Evolutionary conservation across 2,888 invertebrate species (phyloP).

Genomic region (Sphinx pinastri): DNA sequence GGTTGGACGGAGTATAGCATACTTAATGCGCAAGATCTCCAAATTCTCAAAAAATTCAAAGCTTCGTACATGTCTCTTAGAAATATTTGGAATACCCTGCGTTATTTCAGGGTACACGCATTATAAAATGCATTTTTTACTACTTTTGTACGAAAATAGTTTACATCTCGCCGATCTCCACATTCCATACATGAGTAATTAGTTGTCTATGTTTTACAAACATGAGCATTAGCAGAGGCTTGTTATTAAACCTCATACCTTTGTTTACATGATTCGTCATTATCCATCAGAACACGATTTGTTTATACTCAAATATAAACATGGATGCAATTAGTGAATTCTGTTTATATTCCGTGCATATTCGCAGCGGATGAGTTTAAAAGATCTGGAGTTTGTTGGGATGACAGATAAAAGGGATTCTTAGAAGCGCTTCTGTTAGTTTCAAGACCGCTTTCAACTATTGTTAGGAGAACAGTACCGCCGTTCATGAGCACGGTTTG

Average conservation of each 20-base stretch:
- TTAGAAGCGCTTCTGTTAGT: not conserved
- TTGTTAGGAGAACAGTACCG: slow-evolving; percentile 11
- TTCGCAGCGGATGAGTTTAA: slow-evolving; percentile 11
- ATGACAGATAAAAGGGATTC: slow-evolving; percentile 22
- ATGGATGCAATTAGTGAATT: slow-evolving; percentile 29
- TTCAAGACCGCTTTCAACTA: slow-evolving; percentile 8
- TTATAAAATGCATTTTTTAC: no score
- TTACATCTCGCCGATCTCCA: not conserved
- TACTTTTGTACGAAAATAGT: no score
- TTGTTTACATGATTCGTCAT: slow-evolving; percentile 35
- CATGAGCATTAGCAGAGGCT: not conserved
- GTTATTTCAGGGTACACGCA: no score
- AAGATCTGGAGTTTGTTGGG: slow-evolving; percentile 18
- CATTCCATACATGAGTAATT: not conserved
- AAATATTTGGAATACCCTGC: no score
- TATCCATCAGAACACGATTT: slow-evolving; percentile 27
- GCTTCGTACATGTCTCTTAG: no score
- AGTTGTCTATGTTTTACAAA: slow-evolving; percentile 18
- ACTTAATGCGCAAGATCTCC: no score
- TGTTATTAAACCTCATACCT: slow-evolving; percentile 24
- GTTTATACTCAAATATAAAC: slow-evolving; percentile 34
- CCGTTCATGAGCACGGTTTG: slow-evolving; percentile 5
- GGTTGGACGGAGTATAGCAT: no score
- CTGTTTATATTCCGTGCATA: slow-evolving; percentile 24
- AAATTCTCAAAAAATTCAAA: no score